Evolutionary conservation across 2,113 vertebrate genomes (phyloP), one percentile per base, ranked within the genome.

Genomic region (Macroglossus sobrinus): DNA sequence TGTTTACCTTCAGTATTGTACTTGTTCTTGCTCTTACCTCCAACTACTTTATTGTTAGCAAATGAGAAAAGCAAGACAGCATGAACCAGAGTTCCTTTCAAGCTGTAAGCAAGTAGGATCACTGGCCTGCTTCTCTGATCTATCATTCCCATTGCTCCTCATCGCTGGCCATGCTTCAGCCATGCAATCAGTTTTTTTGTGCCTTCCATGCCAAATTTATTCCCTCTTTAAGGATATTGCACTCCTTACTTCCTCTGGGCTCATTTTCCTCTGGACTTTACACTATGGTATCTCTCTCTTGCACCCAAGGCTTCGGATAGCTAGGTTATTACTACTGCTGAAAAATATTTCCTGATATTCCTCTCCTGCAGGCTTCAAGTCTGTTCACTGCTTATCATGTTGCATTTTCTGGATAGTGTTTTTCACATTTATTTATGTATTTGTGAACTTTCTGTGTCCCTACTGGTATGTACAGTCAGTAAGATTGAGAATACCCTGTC

Each of bases 131-230:
- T 26, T 66, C 61, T 93, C 47, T 38, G 72, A 16, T 53, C 28
- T 35, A 0, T 40, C 4, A 8, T 47, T 40, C 38, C 43, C 12
- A 1, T 61, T 11, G 0, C 13, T 55, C 10, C 30, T 5, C 12
- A 28, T 57, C 5, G 14, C 6, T n/a, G 6, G 28, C 19, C 12
- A 30, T 19, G 35, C 18, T 50, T 0, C 26, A 50, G 35, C 22
- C 22, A 4, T 22, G 11, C 2, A 22, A 5, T 35, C 16, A n/a
- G 81, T 38, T 63, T 74, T 43, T 57, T 12, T 53, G n/a, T 47
- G 7, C n/a, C 7, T 79, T 57, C 74, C 43, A 43, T 15, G 7
- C 38, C 12, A 57, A 2, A 24, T 35, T 43, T 38, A 80, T 55
- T 47, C 16, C 64, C 15, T 35, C n/a, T 10, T 64, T 18, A 26